Conservation (phyloP, 1,140 invertebrate species). For the Ceratoteleas bidentatus region DNA sequence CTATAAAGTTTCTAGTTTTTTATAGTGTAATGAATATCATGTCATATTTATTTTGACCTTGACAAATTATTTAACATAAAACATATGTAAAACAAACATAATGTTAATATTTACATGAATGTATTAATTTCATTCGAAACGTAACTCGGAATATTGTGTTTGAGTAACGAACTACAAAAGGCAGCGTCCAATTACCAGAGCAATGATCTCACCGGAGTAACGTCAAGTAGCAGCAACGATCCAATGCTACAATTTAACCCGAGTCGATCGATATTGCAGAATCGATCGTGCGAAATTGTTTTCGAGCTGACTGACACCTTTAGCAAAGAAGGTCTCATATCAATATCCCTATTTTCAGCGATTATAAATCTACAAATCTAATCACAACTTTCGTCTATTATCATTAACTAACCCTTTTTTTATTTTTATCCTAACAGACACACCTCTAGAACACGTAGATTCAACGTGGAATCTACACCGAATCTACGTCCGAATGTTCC, state of each 20-base stretch:
- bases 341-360: no score
- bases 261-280: slow-evolving; percentile 52
- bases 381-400: background rate
- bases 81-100: no score
- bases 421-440: no score
- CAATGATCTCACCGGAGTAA: slow-evolving; percentile 50
- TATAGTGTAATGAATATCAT: no score
- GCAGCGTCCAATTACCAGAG: slow-evolving; percentile 17
- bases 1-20: no score
- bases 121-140: background rate
- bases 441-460: no score
- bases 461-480: no score
- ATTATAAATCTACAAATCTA: no score
- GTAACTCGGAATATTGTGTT: background rate
- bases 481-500: no score
- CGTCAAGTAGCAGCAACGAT: slow-evolving; percentile 31
- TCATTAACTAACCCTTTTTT: no score
- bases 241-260: slow-evolving; percentile 41
- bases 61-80: no score
- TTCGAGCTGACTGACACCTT: slow-evolving; percentile 58
- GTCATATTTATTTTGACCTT: no score
- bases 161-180: slow-evolving; percentile 21
- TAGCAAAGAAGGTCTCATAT: slow-evolving; percentile 43
- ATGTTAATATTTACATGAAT: background rate
- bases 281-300: slow-evolving; percentile 48